Percentiles rank a stretch among this genome's conserved stretches.
Evolutionary conservation across 2,797 vertebrate species (phyloP).

Genomic region (Mareca strepera): DNA sequence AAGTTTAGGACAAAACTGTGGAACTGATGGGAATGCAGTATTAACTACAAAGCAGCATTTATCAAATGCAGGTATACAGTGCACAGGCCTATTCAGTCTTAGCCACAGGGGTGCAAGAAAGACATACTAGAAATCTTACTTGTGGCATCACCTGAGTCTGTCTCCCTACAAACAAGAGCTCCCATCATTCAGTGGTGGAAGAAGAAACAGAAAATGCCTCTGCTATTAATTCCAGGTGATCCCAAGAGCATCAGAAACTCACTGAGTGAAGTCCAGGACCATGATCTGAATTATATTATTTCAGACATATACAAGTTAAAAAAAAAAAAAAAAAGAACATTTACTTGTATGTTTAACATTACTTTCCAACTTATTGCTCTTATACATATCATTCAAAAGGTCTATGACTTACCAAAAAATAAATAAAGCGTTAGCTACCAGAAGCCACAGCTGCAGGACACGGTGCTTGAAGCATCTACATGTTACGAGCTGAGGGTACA

Average conservation of each 20-base stretch:
- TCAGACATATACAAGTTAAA: background rate
- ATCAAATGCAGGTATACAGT: background rate
- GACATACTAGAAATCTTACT: background rate
- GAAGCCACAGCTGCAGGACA: background rate
- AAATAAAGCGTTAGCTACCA: background rate
- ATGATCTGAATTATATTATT: background rate
- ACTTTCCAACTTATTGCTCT: background rate
- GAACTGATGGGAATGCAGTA: background rate
- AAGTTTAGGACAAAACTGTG: background rate
- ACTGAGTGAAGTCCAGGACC: background rate
- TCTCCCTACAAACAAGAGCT: background rate
- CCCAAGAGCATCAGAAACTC: background rate
- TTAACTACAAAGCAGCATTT: background rate
- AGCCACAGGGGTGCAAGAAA: background rate
- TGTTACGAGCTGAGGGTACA: background rate
- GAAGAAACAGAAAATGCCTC: background rate
- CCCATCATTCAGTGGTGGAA: background rate
- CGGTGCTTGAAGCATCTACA: background rate
- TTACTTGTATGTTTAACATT: background rate
- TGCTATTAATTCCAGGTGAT: background rate
- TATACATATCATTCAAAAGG: background rate
- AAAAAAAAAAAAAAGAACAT: background rate
- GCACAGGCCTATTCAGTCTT: background rate
- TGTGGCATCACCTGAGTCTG: background rate
- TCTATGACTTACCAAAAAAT: background rate